Percentiles rank a stretch among this genome's conserved stretches.
Evolutionary conservation across 1,140 invertebrate genomes (phyloP).

Genomic region (Pseudomyrmex pallidus): DNA sequence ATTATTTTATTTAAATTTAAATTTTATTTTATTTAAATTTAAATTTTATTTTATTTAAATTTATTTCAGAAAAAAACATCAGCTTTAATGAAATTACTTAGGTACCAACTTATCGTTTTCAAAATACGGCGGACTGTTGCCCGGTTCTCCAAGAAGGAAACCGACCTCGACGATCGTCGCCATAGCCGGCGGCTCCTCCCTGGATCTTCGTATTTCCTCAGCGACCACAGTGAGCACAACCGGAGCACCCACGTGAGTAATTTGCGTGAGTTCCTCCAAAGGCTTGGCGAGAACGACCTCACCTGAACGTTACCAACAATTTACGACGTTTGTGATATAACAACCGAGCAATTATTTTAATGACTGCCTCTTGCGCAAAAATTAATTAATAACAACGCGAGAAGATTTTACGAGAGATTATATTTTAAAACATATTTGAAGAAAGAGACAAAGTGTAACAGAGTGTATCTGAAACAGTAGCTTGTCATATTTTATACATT

Average conservation of each 20-base stretch:
- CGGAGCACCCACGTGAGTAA: slow-evolving; percentile 91
- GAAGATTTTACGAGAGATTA: no score
- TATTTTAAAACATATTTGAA: no score
- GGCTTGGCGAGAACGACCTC: slow-evolving; percentile 90
- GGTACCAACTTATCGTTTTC: slow-evolving; percentile 89
- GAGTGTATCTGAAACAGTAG: not conserved
- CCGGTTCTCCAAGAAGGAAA: slow-evolving; percentile 90
- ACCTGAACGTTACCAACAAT: slow-evolving; percentile 85
- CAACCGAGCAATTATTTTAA: not conserved
- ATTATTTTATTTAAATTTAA: not conserved
- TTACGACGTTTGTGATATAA: not conserved
- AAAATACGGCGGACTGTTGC: slow-evolving; percentile 91
- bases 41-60: not conserved
- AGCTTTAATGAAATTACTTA: not conserved
- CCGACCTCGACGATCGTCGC: slow-evolving; percentile 92
- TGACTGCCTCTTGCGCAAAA: no score
- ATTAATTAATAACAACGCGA: no score
- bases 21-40: not conserved
- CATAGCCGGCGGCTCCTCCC: slow-evolving; percentile 90
- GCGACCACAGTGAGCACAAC: slow-evolving; percentile 93
- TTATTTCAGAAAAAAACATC: no score
- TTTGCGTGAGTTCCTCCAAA: slow-evolving; percentile 90
- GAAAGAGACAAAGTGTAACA: not conserved
- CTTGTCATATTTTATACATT: not conserved
- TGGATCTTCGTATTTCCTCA: slow-evolving; percentile 90